These are phyloP conservation scores for Epinotia ramella DNA, from an alignment of 2,888 invertebrate species.

Conservation along the genomic window DNA sequence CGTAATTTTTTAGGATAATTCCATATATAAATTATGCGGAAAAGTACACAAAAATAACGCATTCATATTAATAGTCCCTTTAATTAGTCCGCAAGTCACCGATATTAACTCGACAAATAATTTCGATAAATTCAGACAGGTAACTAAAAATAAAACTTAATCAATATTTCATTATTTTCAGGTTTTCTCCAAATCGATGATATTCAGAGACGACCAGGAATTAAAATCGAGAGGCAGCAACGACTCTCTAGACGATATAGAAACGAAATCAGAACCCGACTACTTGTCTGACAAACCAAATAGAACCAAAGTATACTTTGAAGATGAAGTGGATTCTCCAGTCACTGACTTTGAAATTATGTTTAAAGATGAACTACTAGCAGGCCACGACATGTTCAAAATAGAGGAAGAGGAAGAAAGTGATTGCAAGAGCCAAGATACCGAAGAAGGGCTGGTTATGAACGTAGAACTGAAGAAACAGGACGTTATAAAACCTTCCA, in stretches of 20 bases:
- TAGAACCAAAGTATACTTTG: constrained; percentile 80
- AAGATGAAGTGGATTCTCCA: constrained; percentile 80
- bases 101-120: background rate
- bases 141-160: background rate
- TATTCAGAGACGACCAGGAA: constrained; percentile 80
- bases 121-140: background rate
- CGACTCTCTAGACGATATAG: constrained; percentile 72
- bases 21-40: background rate
- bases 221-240: constrained; percentile 68
- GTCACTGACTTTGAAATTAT: constrained; percentile 83
- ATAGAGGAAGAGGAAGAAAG: constrained; percentile 81
- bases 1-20: too few relatives aligned
- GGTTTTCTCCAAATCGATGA: constrained; percentile 82
- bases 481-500: constrained; percentile 77
- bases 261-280: constrained; percentile 80
- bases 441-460: constrained; percentile 78
- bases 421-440: constrained; percentile 69
- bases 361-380: constrained; percentile 81
- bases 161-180: constrained; percentile 55
- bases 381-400: constrained; percentile 77
- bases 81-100: background rate
- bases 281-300: constrained; percentile 74
- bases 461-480: constrained; percentile 74
- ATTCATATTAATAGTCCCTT: too few relatives aligned
- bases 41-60: background rate